Conservation (phyloP, 2,113 vertebrate genomes). For the Tragulus kanchil region DNA sequence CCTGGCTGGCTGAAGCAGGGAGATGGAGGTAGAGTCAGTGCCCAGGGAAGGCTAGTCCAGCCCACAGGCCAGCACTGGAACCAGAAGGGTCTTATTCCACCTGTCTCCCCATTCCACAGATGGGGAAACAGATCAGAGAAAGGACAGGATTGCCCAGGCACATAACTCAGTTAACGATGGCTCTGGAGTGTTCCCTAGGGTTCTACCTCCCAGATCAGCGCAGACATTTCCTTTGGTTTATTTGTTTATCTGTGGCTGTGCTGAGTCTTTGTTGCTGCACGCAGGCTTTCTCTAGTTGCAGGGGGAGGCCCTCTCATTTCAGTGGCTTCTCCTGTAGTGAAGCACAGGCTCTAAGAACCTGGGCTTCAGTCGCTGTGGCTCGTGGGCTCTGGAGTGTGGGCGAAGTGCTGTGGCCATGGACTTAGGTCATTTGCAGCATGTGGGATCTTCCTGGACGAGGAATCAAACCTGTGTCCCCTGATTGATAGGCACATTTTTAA, state of each 20-base stretch:
- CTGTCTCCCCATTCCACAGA: background rate
- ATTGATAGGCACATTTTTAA: background rate
- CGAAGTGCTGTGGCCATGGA: background rate
- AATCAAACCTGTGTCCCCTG: background rate
- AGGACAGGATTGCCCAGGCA: background rate
- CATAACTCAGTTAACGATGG: background rate
- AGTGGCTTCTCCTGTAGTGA: background rate
- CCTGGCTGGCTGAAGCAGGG: too few species aligned
- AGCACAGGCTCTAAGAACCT: background rate
- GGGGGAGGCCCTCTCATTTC: background rate
- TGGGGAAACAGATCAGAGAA: background rate
- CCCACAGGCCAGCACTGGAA: background rate
- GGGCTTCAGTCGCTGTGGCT: background rate
- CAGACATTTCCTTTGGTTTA: background rate
- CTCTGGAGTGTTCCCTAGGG: background rate
- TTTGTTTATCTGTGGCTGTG: background rate
- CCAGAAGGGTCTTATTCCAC: background rate
- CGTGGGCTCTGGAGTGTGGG: background rate
- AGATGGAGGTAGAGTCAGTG: background rate
- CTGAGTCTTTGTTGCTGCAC: background rate
- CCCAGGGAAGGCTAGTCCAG: background rate
- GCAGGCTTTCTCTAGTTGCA: background rate
- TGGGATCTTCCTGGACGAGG: background rate
- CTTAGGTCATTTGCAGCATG: background rate
- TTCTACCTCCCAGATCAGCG: background rate